Evolutionary conservation across 2,113 vertebrate species (phyloP), one percentile per base, ranked within the genome.

Genomic region (Oenanthe melanoleuca): DNA sequence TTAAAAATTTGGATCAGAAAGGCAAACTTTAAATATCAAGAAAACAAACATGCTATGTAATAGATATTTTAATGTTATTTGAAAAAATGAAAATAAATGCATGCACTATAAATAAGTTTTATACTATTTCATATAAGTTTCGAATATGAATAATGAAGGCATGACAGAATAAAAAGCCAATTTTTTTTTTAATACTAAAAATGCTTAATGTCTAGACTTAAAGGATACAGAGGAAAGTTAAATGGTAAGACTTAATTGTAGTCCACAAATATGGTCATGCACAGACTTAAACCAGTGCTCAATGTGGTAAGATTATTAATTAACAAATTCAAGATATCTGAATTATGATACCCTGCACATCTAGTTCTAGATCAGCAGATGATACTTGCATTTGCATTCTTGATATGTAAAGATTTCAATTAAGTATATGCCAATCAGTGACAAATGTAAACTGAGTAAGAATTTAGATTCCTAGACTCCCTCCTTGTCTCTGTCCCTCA

Each of bases 1-100:
- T 95, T 89, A 91, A 94, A 34, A 92, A 80, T 96, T 94, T 93
- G 65, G 16, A 93, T 82, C 17, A 74, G 60, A 93, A 87, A 93
- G 53, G 63, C 72, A 95, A 61, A 21, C 19, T 92, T 94, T 89
- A 95, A 96, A 92, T 94, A 93, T 73, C 77, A 93, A 79, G 65
- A 90, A 91, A 96, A 75, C 0, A 66, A 89, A 66, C 56, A 94
- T 8, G 5, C 13, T 89, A 59, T 47, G 29, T 52, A 94, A 83
- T 47, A 86, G 31, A 66, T 95, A 85, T 94, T 67, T 93, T 81
- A 86, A 85, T 90, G 55, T 6, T 88, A 24, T 66, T 95, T 73
- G 80, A 96, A 80, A 72, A 25, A 47, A 95, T 94, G 31, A 95
- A 92, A 73, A 44, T 24, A 86, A 96, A 75, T 74, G 53, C 19